Base-by-base conservation (phyloP, 2,113 vertebrate species). In the Lonchura striata region DNA sequence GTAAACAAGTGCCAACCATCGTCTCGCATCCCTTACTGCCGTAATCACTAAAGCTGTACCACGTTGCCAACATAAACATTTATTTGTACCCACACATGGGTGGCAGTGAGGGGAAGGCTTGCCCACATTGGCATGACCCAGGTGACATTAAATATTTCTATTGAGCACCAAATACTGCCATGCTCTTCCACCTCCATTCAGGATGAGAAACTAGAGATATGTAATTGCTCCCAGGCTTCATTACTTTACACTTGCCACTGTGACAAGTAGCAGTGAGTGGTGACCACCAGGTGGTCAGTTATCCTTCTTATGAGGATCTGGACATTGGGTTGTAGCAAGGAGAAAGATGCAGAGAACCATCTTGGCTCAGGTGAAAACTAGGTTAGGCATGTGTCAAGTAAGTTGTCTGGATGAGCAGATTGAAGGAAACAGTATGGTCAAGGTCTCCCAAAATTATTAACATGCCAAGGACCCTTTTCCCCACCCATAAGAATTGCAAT, bases 31-130 rank as follows among this genome's bases (percentile, higher is more conserved):
- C 12, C 25, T 69, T 60, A 17, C 42, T 66, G 25, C 23, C 3
- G 1, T 5, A n/a, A 41, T 37, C 15, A 10, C 13, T 9, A 8
- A 74, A 89, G 60, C 11, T 35, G 41, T 27, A 54, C 6, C 39
- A 47, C 0, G 0, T 4, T 49, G 50, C 15, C n/a, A 81, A 15
- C 11, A 56, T 2, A 49, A 83, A 33, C 2, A 41, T 64, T 80
- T 52, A 7, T 25, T 68, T 72, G 13, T 46, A 60, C 37, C 53
- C 56, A 21, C 7, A 18, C 11, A 54, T 0, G 2, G 31, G 31
- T 37, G 22, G 19, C 71, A 79, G 30, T 0, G 2, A 47, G 2
- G 5, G 11, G n/a, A 72, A 79, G 30, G 41, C 9, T 79, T 78
- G 11, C 30, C 28, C 47, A 39, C 22, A 37, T 33, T 16, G 18